These are phyloP conservation scores for Metaphire vulgaris DNA, from an alignment of 1,140 invertebrate species.

Conservation along the genomic window DNA sequence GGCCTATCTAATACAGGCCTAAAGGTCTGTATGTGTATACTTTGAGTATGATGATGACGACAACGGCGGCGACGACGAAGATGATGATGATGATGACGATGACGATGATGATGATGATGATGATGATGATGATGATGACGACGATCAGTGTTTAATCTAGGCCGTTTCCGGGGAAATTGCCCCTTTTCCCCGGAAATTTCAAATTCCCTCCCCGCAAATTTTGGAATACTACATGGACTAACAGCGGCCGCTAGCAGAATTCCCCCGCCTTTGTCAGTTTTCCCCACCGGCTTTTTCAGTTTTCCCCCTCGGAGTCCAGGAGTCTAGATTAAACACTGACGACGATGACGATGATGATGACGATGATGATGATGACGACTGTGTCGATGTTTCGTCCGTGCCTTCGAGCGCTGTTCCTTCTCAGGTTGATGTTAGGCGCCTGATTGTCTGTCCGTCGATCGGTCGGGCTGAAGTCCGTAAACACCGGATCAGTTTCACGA, in stretches of 20 bases:
- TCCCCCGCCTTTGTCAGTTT: too few relatives aligned
- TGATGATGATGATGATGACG: conserved; percentile 1
- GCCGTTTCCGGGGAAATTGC: too few relatives aligned
- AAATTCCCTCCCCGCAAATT: too few relatives aligned
- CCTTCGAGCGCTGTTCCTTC: not conserved
- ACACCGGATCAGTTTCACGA: not conserved
- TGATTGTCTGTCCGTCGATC: not conserved
- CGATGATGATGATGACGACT: not conserved
- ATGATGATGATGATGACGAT: conserved; percentile 1
- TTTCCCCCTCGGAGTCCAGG: too few relatives aligned
- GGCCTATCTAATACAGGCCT: too few relatives aligned
- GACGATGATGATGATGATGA: conserved; percentile 1
- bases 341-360: not conserved
- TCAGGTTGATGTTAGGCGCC: not conserved
- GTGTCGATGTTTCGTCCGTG: not conserved
- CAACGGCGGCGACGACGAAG: not conserved
- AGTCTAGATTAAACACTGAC: too few relatives aligned
- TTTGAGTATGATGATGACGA: not conserved
- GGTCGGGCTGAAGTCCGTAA: not conserved
- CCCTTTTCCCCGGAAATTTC: too few relatives aligned
- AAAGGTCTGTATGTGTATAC: too few relatives aligned
- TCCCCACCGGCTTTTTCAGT: too few relatives aligned
- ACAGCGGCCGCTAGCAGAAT: too few relatives aligned
- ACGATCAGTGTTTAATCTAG: too few relatives aligned
- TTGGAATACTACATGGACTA: too few relatives aligned